Base-by-base conservation (phyloP, 2,888 invertebrate genomes). In the Melanophora roralis region DNA sequence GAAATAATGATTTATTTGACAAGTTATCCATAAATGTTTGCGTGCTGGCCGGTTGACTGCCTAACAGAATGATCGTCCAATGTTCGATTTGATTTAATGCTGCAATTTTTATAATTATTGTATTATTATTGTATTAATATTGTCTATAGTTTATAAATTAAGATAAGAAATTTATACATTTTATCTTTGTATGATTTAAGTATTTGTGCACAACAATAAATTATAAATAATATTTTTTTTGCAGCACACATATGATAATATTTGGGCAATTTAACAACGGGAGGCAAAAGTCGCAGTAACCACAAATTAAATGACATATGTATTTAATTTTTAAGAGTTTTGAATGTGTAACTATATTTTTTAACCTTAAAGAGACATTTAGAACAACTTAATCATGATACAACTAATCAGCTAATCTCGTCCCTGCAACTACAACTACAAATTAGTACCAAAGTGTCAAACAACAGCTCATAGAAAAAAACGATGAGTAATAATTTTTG, bases 1-100 rank as follows among this genome's bases (percentile, higher is more conserved):
- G n/a, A 76, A 76, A 75, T 76, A 80, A 76, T 76, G 76, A 80
- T 80, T 80, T 80, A 72, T 80, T 73, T 76, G 80, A 80, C 80
- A 80, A 80, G 80, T 80, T 80, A 72, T 55, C 80, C 68, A 80
- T 80, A 80, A 80, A 80, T 76, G 72, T 80, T 76, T 19, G 49
- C 43, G 3, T 3, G 27, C 45, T 51, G 38, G 73, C 27, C 6
- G 27, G 27, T 27, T 27, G 27, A n/a, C n/a, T n/a, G 27, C 4
- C 27, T 27, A 6, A 6, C 27, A 27, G 27, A 5, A 3, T 3
- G 27, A 27, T 49, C n/a, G n/a, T n/a, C 72, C n/a, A 55, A 68
- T 67, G 45, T 49, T 36, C 36, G 19, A 21, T 59, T 67, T 72
- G 68, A 73, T 80, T 68, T 80, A 72, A 62, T 73, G 76, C 72